Conservation (phyloP, 2,888 invertebrate species). For the Melolontha melolontha region DNA sequence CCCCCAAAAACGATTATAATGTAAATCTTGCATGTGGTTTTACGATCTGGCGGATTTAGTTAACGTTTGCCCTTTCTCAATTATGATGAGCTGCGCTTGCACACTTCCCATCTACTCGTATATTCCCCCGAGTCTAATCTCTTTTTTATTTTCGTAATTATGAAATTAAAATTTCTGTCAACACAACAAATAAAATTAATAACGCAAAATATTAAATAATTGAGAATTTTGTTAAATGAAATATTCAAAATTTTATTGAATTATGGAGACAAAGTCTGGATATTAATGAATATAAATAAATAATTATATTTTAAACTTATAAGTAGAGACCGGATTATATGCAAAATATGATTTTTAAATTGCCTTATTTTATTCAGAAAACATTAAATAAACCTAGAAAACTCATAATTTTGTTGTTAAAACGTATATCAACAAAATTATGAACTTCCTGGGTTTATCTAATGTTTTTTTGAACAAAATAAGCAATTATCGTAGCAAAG, state of each 20-base stretch:
- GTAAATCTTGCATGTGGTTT: conserved; percentile 30
- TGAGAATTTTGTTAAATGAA: not conserved
- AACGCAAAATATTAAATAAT: not conserved
- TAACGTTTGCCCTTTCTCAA: conserved; percentile 22
- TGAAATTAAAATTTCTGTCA: conserved; percentile 7
- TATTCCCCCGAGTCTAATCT: not conserved
- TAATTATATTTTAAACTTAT: no score
- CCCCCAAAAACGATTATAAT: conserved; percentile 26
- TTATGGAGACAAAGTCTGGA: no score
- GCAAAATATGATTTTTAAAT: no score
- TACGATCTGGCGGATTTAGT: conserved; percentile 21
- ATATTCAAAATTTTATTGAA: not conserved
- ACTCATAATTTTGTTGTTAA: no score
- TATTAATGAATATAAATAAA: no score
- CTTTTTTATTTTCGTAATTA: not conserved
- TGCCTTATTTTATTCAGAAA: no score
- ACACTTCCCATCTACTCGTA: conserved; percentile 2
- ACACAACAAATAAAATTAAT: not conserved
- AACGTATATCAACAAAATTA: no score
- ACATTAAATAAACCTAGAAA: no score
- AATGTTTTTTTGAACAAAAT: no score
- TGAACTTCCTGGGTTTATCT: no score
- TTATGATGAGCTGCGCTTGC: conserved; percentile 16
- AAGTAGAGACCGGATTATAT: no score
- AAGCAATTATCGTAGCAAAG: no score